These are phyloP conservation scores for Microplitis manilae DNA, from an alignment of 2,888 invertebrate genomes.

Conservation along the genomic window DNA sequence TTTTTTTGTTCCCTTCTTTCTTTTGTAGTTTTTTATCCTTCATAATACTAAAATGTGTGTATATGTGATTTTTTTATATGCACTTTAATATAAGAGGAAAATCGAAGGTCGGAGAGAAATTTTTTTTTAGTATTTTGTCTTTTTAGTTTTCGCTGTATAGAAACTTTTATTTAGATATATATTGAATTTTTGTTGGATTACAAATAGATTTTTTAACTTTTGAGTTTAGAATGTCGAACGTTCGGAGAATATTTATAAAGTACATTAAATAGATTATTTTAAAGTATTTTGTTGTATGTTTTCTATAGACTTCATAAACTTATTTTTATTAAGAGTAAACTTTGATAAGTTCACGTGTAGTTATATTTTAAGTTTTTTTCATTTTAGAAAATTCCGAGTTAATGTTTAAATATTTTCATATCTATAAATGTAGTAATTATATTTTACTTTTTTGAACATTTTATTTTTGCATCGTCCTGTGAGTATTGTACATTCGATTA, in stretches of 20 bases:
- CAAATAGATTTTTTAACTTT: not conserved
- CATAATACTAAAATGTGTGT: not conserved
- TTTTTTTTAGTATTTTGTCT: not conserved
- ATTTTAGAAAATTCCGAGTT: not conserved
- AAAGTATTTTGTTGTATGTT: not conserved
- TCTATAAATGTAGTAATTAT: too few species aligned
- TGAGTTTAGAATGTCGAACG: not conserved
- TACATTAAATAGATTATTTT: not conserved
- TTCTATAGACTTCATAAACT: not conserved
- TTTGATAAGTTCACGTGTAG: not conserved
- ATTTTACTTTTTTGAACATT: too few species aligned
- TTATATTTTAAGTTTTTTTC: not conserved
- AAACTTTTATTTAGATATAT: not conserved
- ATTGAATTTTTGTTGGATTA: not conserved
- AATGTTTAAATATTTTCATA: not conserved
- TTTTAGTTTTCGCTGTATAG: not conserved
- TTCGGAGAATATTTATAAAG: not conserved
- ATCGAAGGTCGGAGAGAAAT: not conserved
- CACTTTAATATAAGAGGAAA: not conserved
- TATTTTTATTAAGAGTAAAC: not conserved
- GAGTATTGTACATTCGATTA: too few species aligned
- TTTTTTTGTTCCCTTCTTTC: slow-evolving; percentile 17
- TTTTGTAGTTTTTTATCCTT: not conserved
- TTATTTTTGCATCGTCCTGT: too few species aligned
- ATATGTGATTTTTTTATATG: not conserved